These are phyloP conservation scores for Tympanoctomys barrerae DNA, from an alignment of 2,797 vertebrate genomes.

Conservation along the genomic window DNA sequence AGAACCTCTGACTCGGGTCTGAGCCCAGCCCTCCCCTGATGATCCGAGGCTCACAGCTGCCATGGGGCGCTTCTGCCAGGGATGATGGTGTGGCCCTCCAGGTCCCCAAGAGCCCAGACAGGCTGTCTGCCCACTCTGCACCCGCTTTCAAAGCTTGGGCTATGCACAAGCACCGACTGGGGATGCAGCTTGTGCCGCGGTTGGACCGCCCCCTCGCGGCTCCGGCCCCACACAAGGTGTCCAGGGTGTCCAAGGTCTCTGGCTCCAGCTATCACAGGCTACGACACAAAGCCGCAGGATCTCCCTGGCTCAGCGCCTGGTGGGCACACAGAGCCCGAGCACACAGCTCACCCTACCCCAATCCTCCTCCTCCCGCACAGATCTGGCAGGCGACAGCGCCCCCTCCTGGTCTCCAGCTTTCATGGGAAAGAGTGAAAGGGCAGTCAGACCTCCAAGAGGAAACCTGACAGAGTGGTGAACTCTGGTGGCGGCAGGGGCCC, in stretches of 20 bases:
- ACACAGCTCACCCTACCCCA: too few relatives aligned
- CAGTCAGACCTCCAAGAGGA: background rate
- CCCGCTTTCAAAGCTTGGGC: background rate
- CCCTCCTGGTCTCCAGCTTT: background rate
- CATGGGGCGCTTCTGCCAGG: background rate
- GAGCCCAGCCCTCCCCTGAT: background rate
- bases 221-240: too few relatives aligned
- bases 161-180: background rate
- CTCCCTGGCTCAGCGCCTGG: background rate
- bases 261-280: background rate
- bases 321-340: too few relatives aligned
- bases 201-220: background rate
- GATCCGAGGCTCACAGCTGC: background rate
- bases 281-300: background rate
- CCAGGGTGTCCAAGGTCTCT: too few relatives aligned
- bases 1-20: background rate
- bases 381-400: too few relatives aligned
- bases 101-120: background rate
- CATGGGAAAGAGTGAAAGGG: background rate
- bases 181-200: background rate
- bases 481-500: background rate
- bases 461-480: background rate
- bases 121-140: background rate
- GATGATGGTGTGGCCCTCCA: background rate
- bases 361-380: too few relatives aligned